Conservation (phyloP, 1,140 invertebrate species). For the Babylonia areolata region DNA sequence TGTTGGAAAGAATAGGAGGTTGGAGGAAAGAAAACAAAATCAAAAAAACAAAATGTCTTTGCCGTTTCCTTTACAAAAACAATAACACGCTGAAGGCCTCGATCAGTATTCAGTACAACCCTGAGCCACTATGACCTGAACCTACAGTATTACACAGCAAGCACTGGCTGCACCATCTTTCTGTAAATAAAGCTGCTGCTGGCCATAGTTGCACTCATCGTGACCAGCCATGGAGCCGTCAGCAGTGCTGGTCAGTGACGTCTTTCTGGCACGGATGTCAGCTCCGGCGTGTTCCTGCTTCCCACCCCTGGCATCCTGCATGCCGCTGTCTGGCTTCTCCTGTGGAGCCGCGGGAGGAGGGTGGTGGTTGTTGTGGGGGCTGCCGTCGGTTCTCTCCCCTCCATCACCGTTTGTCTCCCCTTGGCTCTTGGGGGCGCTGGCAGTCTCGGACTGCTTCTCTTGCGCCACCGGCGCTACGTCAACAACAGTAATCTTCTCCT, state of each 20-base stretch:
- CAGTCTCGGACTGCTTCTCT: not conserved
- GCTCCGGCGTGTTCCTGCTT: not conserved
- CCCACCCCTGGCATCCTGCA: not conserved
- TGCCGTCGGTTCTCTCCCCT: not conserved
- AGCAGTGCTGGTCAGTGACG: not conserved
- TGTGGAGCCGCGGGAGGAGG: not conserved
- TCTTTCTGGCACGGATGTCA: not conserved
- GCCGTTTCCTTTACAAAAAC: too few species aligned
- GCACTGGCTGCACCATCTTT: not conserved
- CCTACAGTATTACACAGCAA: not conserved
- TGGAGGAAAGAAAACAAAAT: too few species aligned
- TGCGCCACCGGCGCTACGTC: not conserved
- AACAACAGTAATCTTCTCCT: not conserved
- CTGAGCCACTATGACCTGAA: too few species aligned
- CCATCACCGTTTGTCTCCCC: not conserved
- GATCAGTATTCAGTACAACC: too few species aligned
- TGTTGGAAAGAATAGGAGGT: too few species aligned
- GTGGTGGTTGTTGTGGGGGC: too few species aligned
- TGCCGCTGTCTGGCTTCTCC: not conserved
- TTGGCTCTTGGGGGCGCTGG: not conserved
- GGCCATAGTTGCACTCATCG: not conserved
- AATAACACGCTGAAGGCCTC: too few species aligned
- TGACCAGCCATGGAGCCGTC: not conserved
- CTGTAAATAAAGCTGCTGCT: not conserved
- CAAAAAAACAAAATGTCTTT: too few species aligned